Evolutionary conservation across 2,888 invertebrate genomes (phyloP).

Genomic region (Calameuta idolon): DNA sequence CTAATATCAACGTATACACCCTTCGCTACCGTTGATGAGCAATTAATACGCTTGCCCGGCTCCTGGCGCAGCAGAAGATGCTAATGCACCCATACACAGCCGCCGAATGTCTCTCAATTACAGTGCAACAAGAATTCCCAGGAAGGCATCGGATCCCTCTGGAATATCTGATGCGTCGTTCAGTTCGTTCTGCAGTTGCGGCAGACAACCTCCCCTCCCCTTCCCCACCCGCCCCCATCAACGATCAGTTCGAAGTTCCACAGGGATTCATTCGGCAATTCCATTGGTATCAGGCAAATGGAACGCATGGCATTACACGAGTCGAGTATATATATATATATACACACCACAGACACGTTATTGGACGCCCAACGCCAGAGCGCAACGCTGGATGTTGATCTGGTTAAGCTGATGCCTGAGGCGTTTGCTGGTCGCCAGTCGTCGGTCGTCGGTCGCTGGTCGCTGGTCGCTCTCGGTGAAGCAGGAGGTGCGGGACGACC

Average conservation of each 20-base stretch:
- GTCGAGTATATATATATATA: constrained; percentile 21
- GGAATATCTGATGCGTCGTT: constrained; percentile 19
- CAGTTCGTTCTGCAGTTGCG: constrained; percentile 19
- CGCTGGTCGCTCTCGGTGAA: constrained; percentile 44
- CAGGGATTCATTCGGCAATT: constrained; percentile 8
- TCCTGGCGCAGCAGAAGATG: constrained; percentile 37
- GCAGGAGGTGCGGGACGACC: constrained; percentile 60
- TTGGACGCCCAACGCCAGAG: constrained; percentile 23
- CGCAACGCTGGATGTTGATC: constrained; percentile 55
- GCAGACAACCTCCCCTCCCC: constrained; percentile 17
- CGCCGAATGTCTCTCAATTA: constrained; percentile 60
- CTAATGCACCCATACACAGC: constrained; percentile 46
- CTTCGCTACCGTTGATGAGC: constrained; percentile 64
- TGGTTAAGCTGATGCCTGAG: constrained; percentile 58
- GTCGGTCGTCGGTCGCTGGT: constrained; percentile 50
- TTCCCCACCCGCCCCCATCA: no score
- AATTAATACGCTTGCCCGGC: constrained; percentile 61
- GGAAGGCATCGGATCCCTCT: not conserved
- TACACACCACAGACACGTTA: not conserved
- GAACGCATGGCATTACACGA: constrained; percentile 26
- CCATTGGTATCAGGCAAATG: constrained; percentile 26
- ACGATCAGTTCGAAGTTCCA: not conserved
- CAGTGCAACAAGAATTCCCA: constrained; percentile 45
- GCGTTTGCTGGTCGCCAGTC: constrained; percentile 54
- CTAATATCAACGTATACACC: constrained; percentile 65